A percentile compares a stretch with the other conserved stretches of the same genome.
Conservation (phyloP, 2,888 invertebrate species). For the Diachrysia chrysitis region DNA sequence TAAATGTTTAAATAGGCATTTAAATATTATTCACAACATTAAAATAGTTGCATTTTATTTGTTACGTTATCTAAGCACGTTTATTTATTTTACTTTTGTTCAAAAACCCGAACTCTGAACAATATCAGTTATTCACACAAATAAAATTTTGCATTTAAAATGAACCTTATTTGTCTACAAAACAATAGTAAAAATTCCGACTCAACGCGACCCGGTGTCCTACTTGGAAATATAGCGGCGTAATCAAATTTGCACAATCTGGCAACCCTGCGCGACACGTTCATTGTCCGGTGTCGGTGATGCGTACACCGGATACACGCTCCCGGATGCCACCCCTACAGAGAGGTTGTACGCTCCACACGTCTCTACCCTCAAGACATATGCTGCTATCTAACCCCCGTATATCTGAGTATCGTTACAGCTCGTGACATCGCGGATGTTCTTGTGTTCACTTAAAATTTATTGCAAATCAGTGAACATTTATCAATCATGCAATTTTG, state of each 20-base stretch:
- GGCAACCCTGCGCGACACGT: constrained; percentile 46
- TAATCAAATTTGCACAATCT: constrained; percentile 62
- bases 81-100: background rate
- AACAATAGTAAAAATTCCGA: constrained; percentile 35
- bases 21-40: too few species aligned
- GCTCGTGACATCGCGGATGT: constrained; percentile 48
- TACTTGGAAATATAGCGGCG: constrained; percentile 48
- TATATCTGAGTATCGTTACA: constrained; percentile 50
- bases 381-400: constrained; percentile 51
- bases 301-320: constrained; percentile 58
- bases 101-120: background rate
- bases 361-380: constrained; percentile 57
- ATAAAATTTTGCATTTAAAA: background rate
- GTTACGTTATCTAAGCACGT: background rate
- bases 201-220: constrained; percentile 34
- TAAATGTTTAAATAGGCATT: too few species aligned
- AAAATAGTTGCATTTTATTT: too few species aligned
- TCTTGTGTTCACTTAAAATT: constrained; percentile 37
- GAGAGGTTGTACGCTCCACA: constrained; percentile 40
- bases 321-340: constrained; percentile 55
- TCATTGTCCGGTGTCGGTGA: constrained; percentile 59
- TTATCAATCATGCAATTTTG: constrained; percentile 27
- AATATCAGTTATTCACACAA: background rate
- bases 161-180: background rate
- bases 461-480: constrained; percentile 37